Evolutionary conservation across 2,888 invertebrate species (phyloP).

Genomic region (Miltochrista miniata): DNA sequence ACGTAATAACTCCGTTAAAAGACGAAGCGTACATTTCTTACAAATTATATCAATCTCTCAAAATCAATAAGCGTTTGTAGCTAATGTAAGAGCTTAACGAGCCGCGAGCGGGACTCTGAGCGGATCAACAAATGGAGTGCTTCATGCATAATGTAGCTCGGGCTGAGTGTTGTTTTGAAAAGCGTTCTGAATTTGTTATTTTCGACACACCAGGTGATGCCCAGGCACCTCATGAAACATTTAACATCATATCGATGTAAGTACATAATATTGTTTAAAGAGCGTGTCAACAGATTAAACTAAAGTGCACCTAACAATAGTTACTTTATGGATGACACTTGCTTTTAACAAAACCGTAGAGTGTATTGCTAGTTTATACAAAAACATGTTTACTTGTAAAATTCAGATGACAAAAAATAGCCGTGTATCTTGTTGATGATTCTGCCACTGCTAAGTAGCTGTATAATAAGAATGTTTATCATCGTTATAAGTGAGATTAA

Average conservation of each 20-base stretch:
- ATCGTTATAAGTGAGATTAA: not conserved
- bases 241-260: constrained; percentile 72
- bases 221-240: constrained; percentile 77
- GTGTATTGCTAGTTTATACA: not conserved
- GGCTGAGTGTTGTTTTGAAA: constrained; percentile 82
- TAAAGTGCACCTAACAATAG: not conserved
- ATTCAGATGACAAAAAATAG: not conserved
- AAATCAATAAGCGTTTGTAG: constrained; percentile 82
- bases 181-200: constrained; percentile 82
- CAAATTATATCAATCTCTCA: constrained; percentile 74
- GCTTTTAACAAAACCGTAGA: not conserved
- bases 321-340: not conserved
- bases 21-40: constrained; percentile 43
- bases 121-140: constrained; percentile 83
- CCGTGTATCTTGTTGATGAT: not conserved
- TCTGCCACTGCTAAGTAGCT: not conserved
- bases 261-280: constrained; percentile 33
- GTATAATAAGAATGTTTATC: not conserved
- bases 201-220: constrained; percentile 80
- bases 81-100: constrained; percentile 83
- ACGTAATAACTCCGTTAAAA: constrained; percentile 17
- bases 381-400: not conserved
- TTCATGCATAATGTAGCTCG: constrained; percentile 82
- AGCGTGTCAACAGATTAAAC: constrained; percentile 19
- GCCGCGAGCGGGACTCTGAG: constrained; percentile 80